Evolutionary conservation across 2,797 vertebrate species (phyloP), one percentile per base, ranked within the genome.

Genomic region (Takifugu rubripes): DNA sequence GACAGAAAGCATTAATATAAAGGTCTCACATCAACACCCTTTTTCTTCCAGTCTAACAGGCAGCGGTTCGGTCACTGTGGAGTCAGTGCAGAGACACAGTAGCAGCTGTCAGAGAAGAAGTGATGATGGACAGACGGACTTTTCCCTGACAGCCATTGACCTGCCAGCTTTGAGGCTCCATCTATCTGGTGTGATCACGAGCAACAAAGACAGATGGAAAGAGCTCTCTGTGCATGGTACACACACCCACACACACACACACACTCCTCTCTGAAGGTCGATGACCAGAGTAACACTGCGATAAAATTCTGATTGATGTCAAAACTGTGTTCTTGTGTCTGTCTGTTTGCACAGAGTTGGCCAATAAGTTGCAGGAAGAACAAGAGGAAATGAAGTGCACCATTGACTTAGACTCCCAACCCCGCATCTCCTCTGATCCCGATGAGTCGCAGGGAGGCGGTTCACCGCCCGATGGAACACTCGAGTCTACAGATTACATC

Each of bases 191-290:
- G 93, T 96, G 79, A 97, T 99, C 61, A 82, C 90, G 80, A 90
- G 93, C 82, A 99, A 99, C 91, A 99, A 98, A 81, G 95, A 96
- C 68, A 87, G 93, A 64, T 99, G 97, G 97, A 99, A 97, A 81
- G 94, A 98, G 83, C 82, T 99, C 68, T 94, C 96, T 56, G 88
- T 92, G 51, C 92, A 97, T 77, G 97, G 97, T 97, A 45, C 51
- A 43, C 36, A 33, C 62, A 68, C 36, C 63, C 49, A 59, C 47
- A 48, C 15, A 36, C 46, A 44, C 46, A 48, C 21, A 25, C 6
- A 46, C 9, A 7, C 4, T 11, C 45, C 3, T 21, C 17, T 46
- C 45, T 24, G 6, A 46, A 9, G 45, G 45, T 46, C 2, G 16
- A 2, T 45, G n/a, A n/a, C n/a, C n/a, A 1, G 17, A 21, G 17